Evolutionary conservation across 1,140 invertebrate species (phyloP), one percentile per base, ranked within the genome.

Genomic region (Paraescarpia echinospica): DNA sequence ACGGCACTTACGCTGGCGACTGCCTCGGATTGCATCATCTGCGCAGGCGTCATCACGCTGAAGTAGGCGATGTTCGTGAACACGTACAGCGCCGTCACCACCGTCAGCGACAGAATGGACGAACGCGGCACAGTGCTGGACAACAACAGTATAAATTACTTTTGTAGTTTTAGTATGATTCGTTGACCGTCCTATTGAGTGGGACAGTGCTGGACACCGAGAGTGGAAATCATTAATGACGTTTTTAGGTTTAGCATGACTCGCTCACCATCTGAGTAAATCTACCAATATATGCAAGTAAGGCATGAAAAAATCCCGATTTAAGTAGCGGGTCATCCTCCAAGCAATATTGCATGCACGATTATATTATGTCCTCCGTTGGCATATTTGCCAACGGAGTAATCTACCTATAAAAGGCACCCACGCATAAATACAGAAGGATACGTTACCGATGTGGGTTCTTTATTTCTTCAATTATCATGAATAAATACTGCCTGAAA

Each of bases 51-150:
- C 14, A 99, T 96, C 0, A 98, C 99, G 0, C 98, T 98, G 96
- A 99, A 99, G 96, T 99, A 99, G 34, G 99, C 99, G 35, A 99
- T 97, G 95, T 99, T 99, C 6, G 99, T 98, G 93, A 99, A 96
- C 0, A 99, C 98, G 95, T 99, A 99, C 22, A 99, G 98, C 9
- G 99, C 95, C 9, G 98, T 99, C 31, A 99, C 98, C 91, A 99
- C 96, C 0, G 98, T 96, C 94, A 98, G 98, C 0, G 98, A 99
- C 93, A 99, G 98, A 33, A 97, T 97, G 94, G 99, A 99, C 14
- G 99, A 98, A 92, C 97, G 97, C 27, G 99, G 99, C n/a, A 99
- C 96, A 96, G 99, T 99, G 95, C 98, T 98, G 95, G 27, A 92
- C 89, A 9, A 48, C 89, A 27, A 90, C 89, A 90, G 34, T 35